Conservation (phyloP, 1,140 invertebrate genomes). For the Papilio glaucus region DNA sequence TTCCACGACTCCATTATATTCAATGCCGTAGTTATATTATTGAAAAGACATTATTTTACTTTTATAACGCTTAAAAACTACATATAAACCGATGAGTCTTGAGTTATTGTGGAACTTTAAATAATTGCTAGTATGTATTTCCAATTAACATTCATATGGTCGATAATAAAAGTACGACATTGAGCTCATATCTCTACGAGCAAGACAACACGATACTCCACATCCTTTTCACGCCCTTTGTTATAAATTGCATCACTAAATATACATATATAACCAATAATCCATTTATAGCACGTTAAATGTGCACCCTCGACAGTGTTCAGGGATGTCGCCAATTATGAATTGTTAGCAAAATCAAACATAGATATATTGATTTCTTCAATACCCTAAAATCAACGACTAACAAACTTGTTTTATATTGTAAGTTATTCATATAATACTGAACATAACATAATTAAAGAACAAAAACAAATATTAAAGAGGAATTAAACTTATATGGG, state of each 20-base stretch:
- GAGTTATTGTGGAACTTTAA: neutral
- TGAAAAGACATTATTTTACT: neutral
- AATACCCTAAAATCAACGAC: neutral
- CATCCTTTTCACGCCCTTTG: slow-evolving; percentile 20
- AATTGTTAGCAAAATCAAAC: slow-evolving; percentile 3
- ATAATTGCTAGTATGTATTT: neutral
- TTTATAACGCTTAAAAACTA: neutral
- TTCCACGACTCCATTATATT: neutral
- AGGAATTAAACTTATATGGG: neutral
- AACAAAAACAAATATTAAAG: neutral
- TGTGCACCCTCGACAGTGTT: slow-evolving; percentile 27
- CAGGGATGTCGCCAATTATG: slow-evolving; percentile 12
- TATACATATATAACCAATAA: slow-evolving; percentile 23
- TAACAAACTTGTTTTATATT: neutral
- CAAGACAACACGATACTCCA: slow-evolving; percentile 13
- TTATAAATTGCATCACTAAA: slow-evolving; percentile 31
- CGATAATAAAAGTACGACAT: neutral
- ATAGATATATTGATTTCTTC: neutral
- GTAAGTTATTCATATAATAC: neutral
- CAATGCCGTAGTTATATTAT: neutral
- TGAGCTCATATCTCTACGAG: slow-evolving; percentile 8
- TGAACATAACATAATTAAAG: neutral
- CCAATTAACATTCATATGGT: neutral
- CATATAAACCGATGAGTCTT: neutral
- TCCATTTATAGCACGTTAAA: slow-evolving; percentile 15